Evolutionary conservation across 2,113 vertebrate genomes (phyloP), one percentile per base, ranked within the genome.

Genomic region (Trogon surrucura): DNA sequence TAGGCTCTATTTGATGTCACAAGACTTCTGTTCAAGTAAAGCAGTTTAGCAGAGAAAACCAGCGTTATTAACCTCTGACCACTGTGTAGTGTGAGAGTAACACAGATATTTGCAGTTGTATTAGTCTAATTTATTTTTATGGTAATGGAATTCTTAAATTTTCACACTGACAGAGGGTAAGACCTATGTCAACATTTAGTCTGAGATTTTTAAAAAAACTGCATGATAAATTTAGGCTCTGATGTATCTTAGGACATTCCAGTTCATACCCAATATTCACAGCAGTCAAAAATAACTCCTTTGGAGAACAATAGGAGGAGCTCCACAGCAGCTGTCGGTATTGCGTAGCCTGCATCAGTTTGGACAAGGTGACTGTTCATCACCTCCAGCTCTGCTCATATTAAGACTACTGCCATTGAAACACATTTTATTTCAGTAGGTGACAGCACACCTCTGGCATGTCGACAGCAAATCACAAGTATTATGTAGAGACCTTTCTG

Each of bases 81-180:
- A 27, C 27, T 29, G 17, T 69, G 25, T 69, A 81, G 90, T n/a
- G 32, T 45, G 44, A 66, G 26, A 77, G 26, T 91, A 91, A 80
- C 18, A 85, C 83, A 89, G 41, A 60, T 56, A 67, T 91, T 74
- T 93, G 83, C 80, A 89, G 44, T 80, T 82, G 4, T 74, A 70
- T 75, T 85, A n/a, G 11, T 62, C 29, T 88, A 86, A 85, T 86
- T 85, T 92, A 77, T 87, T 73, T 95, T 81, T 84, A 88, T 10
- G 85, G 47, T 91, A 93, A 86, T 87, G 47, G 29, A 87, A 87
- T 93, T 84, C 80, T 81, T 93, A 82, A 70, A 91, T 88, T 93
- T 93, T 88, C 69, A 80, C 45, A 74, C 56, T 67, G 34, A 57
- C 67, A 85, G 26, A 67, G 58, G 30, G 16, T 36, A 81, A 85